These are phyloP conservation scores for Indicator indicator DNA, from an alignment of 2,113 vertebrate species.

Conservation along the genomic window DNA sequence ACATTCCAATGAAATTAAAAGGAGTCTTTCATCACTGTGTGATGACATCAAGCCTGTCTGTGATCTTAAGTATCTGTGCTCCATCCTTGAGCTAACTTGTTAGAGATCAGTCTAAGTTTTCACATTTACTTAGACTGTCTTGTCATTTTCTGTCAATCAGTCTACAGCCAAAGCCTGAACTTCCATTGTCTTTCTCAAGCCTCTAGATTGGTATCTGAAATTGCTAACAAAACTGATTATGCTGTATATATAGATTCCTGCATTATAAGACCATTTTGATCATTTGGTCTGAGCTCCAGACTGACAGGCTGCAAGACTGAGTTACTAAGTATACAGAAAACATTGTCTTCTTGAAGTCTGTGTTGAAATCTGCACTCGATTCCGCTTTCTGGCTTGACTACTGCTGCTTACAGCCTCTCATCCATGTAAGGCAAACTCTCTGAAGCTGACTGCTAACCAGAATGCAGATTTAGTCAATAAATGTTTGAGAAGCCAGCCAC, in stretches of 20 bases:
- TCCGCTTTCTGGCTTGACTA: not conserved
- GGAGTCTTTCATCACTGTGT: not conserved
- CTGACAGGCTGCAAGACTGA: not conserved
- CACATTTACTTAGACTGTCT: not conserved
- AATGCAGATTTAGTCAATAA: not conserved
- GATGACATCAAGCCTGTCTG: not conserved
- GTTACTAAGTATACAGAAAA: not conserved
- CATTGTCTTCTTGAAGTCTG: not conserved
- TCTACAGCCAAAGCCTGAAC: not conserved
- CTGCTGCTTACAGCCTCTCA: not conserved
- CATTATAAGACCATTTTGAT: not conserved
- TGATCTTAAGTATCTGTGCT: not conserved
- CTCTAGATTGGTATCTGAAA: not conserved
- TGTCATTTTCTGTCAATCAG: not conserved
- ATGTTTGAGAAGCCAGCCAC: not conserved
- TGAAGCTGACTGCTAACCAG: not conserved
- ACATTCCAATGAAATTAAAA: not conserved
- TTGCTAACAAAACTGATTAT: not conserved
- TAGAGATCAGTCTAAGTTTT: not conserved
- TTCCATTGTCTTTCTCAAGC: not conserved
- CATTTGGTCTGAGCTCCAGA: not conserved
- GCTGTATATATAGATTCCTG: not conserved
- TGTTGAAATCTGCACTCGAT: not conserved
- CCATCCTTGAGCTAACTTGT: not conserved
- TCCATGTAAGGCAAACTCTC: not conserved